Evolutionary conservation across 2,888 invertebrate species (phyloP).

Genomic region (Anodontia alba): DNA sequence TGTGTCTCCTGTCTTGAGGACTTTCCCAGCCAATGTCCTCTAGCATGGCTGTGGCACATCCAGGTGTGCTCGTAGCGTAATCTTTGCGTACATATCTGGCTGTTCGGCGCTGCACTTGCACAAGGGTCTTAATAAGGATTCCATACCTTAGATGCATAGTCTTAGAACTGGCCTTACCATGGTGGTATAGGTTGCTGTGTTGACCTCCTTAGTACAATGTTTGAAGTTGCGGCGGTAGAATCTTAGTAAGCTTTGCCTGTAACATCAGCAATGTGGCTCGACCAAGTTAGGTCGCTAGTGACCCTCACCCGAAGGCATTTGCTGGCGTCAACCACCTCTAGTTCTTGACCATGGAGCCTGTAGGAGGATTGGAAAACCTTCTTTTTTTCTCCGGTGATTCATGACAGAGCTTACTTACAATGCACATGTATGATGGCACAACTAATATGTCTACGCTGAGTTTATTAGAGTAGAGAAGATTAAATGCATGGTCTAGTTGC

Average conservation of each 20-base stretch:
- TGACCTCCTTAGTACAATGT: conserved; percentile 1
- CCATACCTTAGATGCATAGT: neutral
- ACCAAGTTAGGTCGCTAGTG: neutral
- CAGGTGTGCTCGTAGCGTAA: conserved; percentile 5
- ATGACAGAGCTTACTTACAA: neutral
- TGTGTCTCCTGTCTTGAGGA: conserved; percentile 1
- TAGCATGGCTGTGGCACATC: neutral
- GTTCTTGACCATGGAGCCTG: neutral
- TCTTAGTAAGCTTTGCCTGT: neutral
- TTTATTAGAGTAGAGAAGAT: too few relatives aligned
- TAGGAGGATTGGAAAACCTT: neutral
- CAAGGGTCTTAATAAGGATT: neutral
- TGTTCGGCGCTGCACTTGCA: neutral
- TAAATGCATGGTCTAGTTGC: too few relatives aligned
- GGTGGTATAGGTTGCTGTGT: conserved; percentile 8
- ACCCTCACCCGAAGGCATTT: conserved; percentile 2
- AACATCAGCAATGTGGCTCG: neutral
- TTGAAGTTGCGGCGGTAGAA: neutral
- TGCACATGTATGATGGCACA: too few relatives aligned
- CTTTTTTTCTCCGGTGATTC: neutral
- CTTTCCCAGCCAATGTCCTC: conserved; percentile 10
- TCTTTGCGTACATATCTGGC: conserved; percentile 15
- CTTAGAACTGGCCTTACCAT: conserved; percentile 1
- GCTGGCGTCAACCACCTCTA: conserved; percentile 7
- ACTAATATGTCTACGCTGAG: too few relatives aligned